Conservation (phyloP, 2,113 vertebrate species). For the Brevimyrus niger region DNA sequence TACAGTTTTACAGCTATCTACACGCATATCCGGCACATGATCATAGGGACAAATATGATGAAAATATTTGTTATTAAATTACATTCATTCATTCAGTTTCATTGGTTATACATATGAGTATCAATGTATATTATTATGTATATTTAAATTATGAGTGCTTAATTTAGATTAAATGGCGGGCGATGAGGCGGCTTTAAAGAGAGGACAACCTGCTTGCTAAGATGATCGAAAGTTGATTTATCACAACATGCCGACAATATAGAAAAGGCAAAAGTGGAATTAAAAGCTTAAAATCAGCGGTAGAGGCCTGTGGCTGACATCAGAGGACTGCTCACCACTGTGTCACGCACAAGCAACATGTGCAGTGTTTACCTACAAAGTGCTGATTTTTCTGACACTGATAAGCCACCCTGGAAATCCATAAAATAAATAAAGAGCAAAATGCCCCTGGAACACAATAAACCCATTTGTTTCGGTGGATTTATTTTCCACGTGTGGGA, state of each 20-base stretch:
- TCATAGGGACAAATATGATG: neutral
- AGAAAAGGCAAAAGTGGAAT: neutral
- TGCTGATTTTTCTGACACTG: conserved; percentile 33
- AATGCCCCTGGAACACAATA: conserved; percentile 38
- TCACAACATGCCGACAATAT: neutral
- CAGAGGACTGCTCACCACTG: conserved; percentile 1
- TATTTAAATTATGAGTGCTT: neutral
- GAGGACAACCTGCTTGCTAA: neutral
- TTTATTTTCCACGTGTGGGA: conserved; percentile 37
- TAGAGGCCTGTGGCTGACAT: neutral
- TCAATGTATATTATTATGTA: neutral
- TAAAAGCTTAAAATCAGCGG: conserved; percentile 7
- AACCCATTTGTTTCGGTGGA: conserved; percentile 42
- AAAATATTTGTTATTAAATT: neutral
- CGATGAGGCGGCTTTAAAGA: neutral
- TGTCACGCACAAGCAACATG: conserved; percentile 34
- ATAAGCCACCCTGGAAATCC: conserved; percentile 32
- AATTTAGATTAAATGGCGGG: neutral
- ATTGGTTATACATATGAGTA: neutral
- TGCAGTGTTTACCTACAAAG: conserved; percentile 18
- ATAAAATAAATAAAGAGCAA: conserved; percentile 42
- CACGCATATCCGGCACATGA: neutral
- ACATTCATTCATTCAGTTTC: too few relatives aligned
- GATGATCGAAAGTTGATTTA: neutral
- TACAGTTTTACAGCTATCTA: neutral